Percentiles rank a stretch among this genome's conserved stretches.
Evolutionary conservation across 2,888 invertebrate species (phyloP).

Genomic region (Augochlorella aurata): DNA sequence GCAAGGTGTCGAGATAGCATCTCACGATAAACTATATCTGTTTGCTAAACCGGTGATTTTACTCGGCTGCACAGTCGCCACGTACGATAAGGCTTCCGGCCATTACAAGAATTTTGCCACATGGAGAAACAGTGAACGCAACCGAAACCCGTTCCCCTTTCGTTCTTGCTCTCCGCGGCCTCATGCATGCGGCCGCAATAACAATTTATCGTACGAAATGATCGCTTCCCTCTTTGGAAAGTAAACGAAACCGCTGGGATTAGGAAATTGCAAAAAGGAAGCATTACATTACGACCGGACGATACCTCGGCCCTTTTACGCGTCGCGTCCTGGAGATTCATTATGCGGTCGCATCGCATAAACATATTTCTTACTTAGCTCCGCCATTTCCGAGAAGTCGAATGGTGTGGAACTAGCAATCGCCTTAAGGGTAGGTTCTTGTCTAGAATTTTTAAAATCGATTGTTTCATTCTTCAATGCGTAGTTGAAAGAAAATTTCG

Average conservation of each 20-base stretch:
- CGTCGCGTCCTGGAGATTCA: slow-evolving; percentile 21
- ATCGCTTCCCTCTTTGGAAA: slow-evolving; percentile 19
- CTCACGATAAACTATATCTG: slow-evolving; percentile 17
- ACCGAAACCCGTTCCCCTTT: slow-evolving; percentile 13
- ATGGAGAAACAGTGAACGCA: slow-evolving; percentile 32
- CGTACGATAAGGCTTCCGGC: slow-evolving; percentile 53
- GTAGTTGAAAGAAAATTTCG: no score
- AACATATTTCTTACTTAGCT: slow-evolving; percentile 18
- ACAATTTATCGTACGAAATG: slow-evolving; percentile 40
- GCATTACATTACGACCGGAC: neutral
- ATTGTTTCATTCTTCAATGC: no score
- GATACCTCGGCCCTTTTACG: slow-evolving; percentile 12
- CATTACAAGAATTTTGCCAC: slow-evolving; percentile 52
- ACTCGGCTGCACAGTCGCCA: slow-evolving; percentile 42
- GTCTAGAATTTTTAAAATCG: no score
- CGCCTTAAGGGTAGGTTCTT: neutral
- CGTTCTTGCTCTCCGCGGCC: neutral
- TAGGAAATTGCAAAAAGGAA: slow-evolving; percentile 32
- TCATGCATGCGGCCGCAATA: slow-evolving; percentile 26
- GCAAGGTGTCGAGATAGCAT: slow-evolving; percentile 41
- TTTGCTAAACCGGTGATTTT: slow-evolving; percentile 39
- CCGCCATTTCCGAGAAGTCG: neutral
- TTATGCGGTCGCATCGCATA: slow-evolving; percentile 16
- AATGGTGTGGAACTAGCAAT: neutral
- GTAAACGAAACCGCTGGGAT: slow-evolving; percentile 36